Conservation (phyloP, 2,797 vertebrate species). For the Lithobates sylvaticus region DNA sequence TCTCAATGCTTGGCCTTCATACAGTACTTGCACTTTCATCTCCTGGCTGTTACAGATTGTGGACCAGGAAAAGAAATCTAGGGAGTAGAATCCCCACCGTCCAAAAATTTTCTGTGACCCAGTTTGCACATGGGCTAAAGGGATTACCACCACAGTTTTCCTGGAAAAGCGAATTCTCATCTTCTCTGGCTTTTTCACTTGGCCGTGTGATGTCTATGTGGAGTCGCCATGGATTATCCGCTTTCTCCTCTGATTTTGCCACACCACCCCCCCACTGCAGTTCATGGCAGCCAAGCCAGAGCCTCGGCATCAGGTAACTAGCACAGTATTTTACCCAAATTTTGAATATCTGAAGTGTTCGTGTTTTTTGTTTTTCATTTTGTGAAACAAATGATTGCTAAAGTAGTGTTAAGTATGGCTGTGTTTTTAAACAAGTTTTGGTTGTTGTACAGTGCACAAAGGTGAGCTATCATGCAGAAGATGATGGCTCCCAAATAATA, state of each 20-base stretch:
- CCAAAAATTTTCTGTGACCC: slow-evolving; percentile 74
- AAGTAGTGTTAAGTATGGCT: too few species aligned
- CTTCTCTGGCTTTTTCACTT: slow-evolving; percentile 75
- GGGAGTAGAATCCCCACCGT: slow-evolving; percentile 71
- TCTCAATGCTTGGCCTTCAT: slow-evolving; percentile 76
- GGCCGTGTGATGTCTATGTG: slow-evolving; percentile 74
- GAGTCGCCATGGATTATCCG: slow-evolving; percentile 74
- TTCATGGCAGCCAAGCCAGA: slow-evolving; percentile 74
- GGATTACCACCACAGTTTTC: slow-evolving; percentile 65
- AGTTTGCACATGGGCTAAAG: slow-evolving; percentile 74
- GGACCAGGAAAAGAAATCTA: slow-evolving; percentile 76
- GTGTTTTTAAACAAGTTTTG: too few species aligned
- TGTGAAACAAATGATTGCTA: too few species aligned
- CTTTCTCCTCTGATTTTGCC: slow-evolving; percentile 76
- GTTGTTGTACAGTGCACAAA: too few species aligned
- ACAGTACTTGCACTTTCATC: slow-evolving; percentile 82
- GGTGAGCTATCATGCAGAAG: too few species aligned
- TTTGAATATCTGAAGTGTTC: too few species aligned
- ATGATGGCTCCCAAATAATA: too few species aligned
- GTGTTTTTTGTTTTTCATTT: too few species aligned
- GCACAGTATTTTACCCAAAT: background rate
- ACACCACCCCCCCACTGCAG: slow-evolving; percentile 70
- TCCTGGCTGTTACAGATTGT: slow-evolving; percentile 79
- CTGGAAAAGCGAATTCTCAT: slow-evolving; percentile 69
- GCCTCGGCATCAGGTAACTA: slow-evolving; percentile 82